A percentile compares a stretch with the other conserved stretches of the same genome.
Conservation (phyloP, 64 coral and sea anemone species). For the Actinia equina region DNA sequence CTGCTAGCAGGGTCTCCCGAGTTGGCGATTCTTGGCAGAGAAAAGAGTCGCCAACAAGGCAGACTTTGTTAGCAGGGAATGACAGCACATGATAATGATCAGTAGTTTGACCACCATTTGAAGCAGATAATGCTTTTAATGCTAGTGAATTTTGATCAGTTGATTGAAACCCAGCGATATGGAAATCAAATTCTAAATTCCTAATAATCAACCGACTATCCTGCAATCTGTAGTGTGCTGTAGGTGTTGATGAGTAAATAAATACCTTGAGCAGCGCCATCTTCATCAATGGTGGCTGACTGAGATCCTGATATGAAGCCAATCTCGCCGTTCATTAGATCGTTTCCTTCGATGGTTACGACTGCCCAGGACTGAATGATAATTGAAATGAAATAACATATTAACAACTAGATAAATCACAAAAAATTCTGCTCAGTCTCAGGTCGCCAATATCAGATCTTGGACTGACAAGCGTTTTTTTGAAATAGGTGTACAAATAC, state of each 20-base stretch:
- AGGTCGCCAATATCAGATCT: no score
- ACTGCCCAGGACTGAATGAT: slow-evolving; percentile 63
- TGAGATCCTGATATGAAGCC: slow-evolving; percentile 67
- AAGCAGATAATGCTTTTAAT: no score
- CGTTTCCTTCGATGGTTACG: slow-evolving; percentile 82
- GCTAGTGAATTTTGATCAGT: no score
- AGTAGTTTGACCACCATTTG: no score
- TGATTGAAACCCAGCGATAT: no score
- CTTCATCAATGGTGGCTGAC: slow-evolving; percentile 77
- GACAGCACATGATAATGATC: no score
- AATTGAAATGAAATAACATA: not conserved
- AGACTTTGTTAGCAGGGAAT: no score
- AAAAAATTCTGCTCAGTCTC: not conserved
- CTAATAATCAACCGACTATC: no score
- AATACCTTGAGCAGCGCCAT: slow-evolving; percentile 53
- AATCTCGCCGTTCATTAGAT: slow-evolving; percentile 80
- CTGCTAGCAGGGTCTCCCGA: no score
- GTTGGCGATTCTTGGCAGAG: no score
- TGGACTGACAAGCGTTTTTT: not conserved
- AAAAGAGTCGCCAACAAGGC: no score
- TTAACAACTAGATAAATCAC: not conserved
- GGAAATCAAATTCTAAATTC: no score
- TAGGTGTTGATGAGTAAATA: not conserved
- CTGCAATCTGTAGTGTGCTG: not conserved
- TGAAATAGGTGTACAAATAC: not conserved